phyloP scores from a whole-genome alignment of 2,888 invertebrate species.

The Stictocephala bisonia region DNA sequence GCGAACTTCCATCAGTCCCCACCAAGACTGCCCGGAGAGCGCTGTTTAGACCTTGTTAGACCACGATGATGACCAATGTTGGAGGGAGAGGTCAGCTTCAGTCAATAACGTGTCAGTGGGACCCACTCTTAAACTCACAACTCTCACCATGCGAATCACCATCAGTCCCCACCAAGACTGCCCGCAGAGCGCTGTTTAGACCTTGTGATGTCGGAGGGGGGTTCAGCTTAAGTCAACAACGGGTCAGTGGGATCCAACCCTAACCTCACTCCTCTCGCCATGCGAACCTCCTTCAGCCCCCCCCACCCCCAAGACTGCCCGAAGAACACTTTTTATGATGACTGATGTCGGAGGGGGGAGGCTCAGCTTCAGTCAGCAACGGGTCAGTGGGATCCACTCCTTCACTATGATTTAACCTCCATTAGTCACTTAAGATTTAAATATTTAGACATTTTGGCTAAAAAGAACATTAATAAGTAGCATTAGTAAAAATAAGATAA shows the following conservation, averaged over 20 bases:
- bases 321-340: too few relatives aligned
- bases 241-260: constrained; percentile 22
- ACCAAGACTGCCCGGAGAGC: constrained; percentile 48
- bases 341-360: constrained; percentile 55
- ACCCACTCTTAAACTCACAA: neutral
- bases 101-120: constrained; percentile 19
- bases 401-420: constrained; percentile 7
- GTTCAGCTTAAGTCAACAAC: constrained; percentile 1
- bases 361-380: constrained; percentile 22
- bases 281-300: neutral
- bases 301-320: constrained; percentile 5
- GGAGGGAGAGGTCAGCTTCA: neutral
- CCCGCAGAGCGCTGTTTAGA: constrained; percentile 43
- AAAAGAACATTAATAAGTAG: too few relatives aligned
- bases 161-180: constrained; percentile 51
- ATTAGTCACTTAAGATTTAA: too few relatives aligned
- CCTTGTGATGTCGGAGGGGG: neutral
- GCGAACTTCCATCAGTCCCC: constrained; percentile 47
- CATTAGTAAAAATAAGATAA: too few relatives aligned
- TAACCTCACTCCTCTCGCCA: too few relatives aligned
- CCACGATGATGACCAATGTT: constrained; percentile 16
- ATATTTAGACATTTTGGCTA: too few relatives aligned
- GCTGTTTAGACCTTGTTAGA: constrained; percentile 44
- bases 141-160: constrained; percentile 17
- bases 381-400: constrained; percentile 32